Base-by-base conservation (phyloP, 2,113 vertebrate species). In the Stegastes partitus region DNA sequence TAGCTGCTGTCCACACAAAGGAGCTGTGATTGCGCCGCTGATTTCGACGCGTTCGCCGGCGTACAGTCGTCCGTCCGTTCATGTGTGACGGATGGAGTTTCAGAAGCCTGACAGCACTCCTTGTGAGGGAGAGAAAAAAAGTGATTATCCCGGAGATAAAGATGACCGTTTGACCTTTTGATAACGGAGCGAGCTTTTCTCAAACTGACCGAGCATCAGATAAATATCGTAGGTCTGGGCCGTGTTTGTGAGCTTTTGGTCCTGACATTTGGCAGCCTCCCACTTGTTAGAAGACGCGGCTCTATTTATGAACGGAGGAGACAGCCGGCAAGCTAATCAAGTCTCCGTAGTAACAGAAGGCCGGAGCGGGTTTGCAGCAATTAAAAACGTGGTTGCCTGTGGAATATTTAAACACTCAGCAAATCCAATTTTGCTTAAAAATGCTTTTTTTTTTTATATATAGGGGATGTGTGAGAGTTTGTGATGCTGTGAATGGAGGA, bases 141-240 rank as follows among this genome's bases (percentile, higher is more conserved):
- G 73, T 78, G 83, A 90, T 89, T 62, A 85, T 77, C 68, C 34
- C 68, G 65, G n/a, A 81, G 66, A 86, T 83, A 69, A n/a, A 85
- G 81, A 85, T 58, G 69, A 28, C 64, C 26, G 0, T 70, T 89
- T 89, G 81, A 86, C 86, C 83, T 90, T 91, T 88, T n/a, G n/a
- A 73, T 55, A 74, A 70, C 4, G 34, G 74, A 81, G 69, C 68
- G 9, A 51, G 82, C 73, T 70, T n/a, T 81, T 71, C 79, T 74
- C 54, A 75, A 81, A 82, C 55, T 79, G 77, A 70, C 77, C 49
- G 4, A 47, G 67, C 74, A 70, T 83, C 65, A 79, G 82, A 86
- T 87, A 84, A 83, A 92, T 88, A 87, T 84, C 88, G 83, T 74
- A 83, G 87, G 87, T 91, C 81, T 70, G 7, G 47, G 42, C 65